Evolutionary conservation across 2,797 vertebrate genomes (phyloP).

Genomic region (Mormyrus hasselquistii): DNA sequence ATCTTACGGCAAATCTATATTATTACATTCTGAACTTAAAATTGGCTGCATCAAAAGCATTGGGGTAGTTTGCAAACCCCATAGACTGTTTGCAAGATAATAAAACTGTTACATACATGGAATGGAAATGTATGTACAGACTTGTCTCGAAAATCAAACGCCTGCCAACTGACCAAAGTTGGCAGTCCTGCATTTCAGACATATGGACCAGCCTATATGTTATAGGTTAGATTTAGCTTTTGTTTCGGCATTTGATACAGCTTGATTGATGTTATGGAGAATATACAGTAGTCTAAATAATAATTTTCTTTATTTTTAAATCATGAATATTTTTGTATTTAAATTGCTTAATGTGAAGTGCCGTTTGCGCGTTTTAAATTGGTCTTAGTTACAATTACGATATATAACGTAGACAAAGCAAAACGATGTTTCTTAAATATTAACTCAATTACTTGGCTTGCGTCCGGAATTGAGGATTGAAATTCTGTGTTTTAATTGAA

Average conservation of each 20-base stretch:
- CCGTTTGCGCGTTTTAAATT: background rate
- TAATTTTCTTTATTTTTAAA: background rate
- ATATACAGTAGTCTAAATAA: background rate
- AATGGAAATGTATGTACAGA: background rate
- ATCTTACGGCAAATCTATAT: background rate
- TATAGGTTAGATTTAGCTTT: background rate
- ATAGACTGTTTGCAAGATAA: background rate
- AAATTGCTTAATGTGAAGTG: background rate
- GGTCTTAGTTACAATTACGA: background rate
- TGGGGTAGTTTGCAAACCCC: background rate
- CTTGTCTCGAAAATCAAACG: background rate
- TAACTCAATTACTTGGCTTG: background rate
- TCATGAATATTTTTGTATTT: background rate
- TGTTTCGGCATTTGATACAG: background rate
- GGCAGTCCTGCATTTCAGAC: background rate
- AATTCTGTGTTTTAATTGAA: background rate
- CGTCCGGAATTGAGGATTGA: background rate
- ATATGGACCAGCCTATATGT: background rate
- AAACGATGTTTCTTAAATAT: background rate
- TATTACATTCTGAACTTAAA: background rate
- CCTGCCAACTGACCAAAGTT: background rate
- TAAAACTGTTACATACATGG: background rate
- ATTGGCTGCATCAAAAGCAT: background rate
- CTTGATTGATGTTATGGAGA: background rate
- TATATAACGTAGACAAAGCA: background rate